phyloP scores from a whole-genome alignment of 2,888 invertebrate species.

The Halictus quadricinctus region DNA sequence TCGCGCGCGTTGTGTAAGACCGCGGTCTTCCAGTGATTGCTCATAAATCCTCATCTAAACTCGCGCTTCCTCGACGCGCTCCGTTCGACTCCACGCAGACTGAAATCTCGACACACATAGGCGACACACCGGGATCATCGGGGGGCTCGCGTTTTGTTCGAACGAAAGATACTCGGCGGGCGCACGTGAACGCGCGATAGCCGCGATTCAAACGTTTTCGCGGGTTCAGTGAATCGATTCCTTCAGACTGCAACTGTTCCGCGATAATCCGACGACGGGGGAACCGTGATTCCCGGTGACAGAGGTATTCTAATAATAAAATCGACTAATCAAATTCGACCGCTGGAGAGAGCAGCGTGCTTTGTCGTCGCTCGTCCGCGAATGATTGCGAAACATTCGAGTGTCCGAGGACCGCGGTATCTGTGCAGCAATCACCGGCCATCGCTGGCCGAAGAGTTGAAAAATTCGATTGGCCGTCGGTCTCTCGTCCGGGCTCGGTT shows the following conservation, averaged over 20 bases:
- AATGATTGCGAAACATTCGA: not conserved
- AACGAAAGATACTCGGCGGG: not conserved
- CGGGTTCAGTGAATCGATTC: constrained; percentile 24
- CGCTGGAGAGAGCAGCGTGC: not conserved
- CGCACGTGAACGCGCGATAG: constrained; percentile 19
- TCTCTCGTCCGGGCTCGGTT: not conserved
- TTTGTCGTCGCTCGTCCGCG: not conserved
- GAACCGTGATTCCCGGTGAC: constrained; percentile 8
- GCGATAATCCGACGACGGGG: not conserved
- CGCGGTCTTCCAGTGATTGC: constrained; percentile 20
- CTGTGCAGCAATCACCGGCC: not conserved
- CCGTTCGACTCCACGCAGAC: not conserved
- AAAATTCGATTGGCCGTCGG: constrained; percentile 30
- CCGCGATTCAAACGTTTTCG: constrained; percentile 12
- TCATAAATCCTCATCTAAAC: not conserved
- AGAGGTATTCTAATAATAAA: not conserved
- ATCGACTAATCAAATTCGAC: not conserved
- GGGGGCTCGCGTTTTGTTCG: constrained; percentile 22
- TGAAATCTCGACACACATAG: not conserved
- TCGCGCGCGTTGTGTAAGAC: not conserved
- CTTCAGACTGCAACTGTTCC: not conserved
- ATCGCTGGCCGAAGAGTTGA: constrained; percentile 10
- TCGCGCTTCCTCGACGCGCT: not conserved
- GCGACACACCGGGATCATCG: constrained; percentile 13
- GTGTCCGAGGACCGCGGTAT: not conserved